Base-by-base conservation (phyloP, 2,113 vertebrate genomes). In the Erythrolamprus reginae region DNA sequence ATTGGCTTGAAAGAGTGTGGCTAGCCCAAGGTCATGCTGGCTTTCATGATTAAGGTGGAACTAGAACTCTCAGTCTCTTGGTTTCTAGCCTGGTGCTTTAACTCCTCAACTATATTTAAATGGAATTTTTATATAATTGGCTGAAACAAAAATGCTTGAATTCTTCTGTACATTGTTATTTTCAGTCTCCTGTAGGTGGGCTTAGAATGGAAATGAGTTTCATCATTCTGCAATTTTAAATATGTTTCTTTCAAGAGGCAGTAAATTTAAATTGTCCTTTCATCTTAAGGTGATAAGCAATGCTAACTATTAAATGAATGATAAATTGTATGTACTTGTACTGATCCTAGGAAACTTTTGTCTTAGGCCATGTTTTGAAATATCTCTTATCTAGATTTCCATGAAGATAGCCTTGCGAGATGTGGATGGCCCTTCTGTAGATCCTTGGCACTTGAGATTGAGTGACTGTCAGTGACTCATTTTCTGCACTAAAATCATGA, bases 341-440 rank as follows among this genome's bases (percentile, higher is more conserved):
- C 89, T 70, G 83, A 83, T 2, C 52, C 87, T 93, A 92, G 65
- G 94, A 95, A 93, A 23, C 38, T 45, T 90, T 9, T 83, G 50
- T n/a, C n/a, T 95, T 92, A 93, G 90, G 23, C 48, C 94, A 17
- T n/a, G 65, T 96, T 84, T 90, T 89, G 77, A 95, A 89, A 84
- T 61, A 77, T 95, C 38, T 90, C 13, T 93, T 93, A 90, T 92
- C 24, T 95, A 98, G 97, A 95, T 96, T 97, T 97, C 96, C 95
- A 96, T 97, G 97, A 97, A 91, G 97, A 97, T 91, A 96, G 92
- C 93, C 93, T 94, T 56, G 83, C 95, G 96, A 96, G 94, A 95
- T 94, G 97, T 96, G 96, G 94, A 97, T 97, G 97, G 96, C 95
- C 89, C 94, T 2, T 82, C 94, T 95, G 95, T 97, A 97, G 96